phyloP scores from a whole-genome alignment of 2,888 invertebrate genomes.

The Phyllotreta cruciferae region DNA sequence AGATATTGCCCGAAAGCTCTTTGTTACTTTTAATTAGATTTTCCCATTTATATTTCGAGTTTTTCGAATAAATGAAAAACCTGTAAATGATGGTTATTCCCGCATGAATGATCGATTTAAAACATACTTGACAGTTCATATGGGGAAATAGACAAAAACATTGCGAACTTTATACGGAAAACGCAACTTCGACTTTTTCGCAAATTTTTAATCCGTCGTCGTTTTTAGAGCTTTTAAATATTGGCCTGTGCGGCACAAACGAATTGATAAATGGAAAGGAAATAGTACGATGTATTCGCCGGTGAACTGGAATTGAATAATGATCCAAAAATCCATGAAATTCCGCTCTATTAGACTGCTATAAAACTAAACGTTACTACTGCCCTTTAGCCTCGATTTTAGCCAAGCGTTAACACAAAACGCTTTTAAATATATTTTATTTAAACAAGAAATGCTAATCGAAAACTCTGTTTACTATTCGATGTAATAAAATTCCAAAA shows the following conservation, averaged over 20 bases:
- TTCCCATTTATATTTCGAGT: conserved; percentile 23
- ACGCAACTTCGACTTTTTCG: background rate
- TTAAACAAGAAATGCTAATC: background rate
- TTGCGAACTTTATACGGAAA: background rate
- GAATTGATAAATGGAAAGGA: conserved; percentile 42
- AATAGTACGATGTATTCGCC: conserved; percentile 41
- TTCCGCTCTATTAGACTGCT: conserved; percentile 36
- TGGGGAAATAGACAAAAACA: no score
- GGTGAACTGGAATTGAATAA: conserved; percentile 42
- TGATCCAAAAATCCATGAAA: conserved; percentile 38
- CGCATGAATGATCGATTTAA: background rate
- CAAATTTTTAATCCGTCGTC: conserved; percentile 29
- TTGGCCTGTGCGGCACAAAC: conserved; percentile 34
- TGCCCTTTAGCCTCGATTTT: background rate
- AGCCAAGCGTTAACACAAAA: background rate
- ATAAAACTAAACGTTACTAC: conserved; percentile 34
- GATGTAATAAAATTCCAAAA: no score
- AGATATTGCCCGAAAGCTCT: conserved; percentile 33
- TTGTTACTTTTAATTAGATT: conserved; percentile 35
- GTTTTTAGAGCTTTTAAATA: conserved; percentile 34
- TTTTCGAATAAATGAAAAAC: conserved; percentile 22
- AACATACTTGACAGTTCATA: no score
- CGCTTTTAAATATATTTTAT: background rate
- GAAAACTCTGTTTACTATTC: background rate
- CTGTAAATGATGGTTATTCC: conserved; percentile 12